Evolutionary conservation across 1,140 invertebrate species (phyloP).

Genomic region (Kradibia gibbosae): DNA sequence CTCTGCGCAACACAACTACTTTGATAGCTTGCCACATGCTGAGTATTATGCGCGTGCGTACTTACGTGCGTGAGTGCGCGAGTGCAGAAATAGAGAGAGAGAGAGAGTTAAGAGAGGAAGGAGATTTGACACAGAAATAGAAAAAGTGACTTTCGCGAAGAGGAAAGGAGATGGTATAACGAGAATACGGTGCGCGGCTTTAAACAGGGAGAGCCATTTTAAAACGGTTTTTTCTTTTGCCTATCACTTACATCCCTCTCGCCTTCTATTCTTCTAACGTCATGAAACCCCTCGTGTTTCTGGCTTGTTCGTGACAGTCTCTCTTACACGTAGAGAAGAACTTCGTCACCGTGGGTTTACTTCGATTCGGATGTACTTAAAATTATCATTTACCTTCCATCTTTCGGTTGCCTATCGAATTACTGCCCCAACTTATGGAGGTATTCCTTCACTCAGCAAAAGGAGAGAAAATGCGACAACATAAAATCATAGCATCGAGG

Average conservation of each 20-base stretch:
- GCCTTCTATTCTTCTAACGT: not conserved
- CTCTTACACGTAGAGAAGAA: no score
- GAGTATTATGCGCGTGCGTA: not conserved
- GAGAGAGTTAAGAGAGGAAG: constrained; percentile 39
- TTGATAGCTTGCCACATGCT: not conserved
- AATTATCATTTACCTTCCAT: not conserved
- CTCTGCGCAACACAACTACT: not conserved
- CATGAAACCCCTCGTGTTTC: no score
- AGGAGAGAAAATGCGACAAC: no score
- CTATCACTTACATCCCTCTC: not conserved
- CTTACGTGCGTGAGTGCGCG: constrained; percentile 8
- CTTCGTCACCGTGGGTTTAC: not conserved
- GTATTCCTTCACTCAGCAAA: no score
- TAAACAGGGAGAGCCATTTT: constrained; percentile 29
- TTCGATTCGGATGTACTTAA: not conserved
- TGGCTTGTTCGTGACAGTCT: not conserved
- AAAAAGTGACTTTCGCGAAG: constrained; percentile 35
- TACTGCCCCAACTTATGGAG: not conserved
- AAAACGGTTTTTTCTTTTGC: constrained; percentile 24
- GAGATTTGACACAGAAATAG: constrained; percentile 33
- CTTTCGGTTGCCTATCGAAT: not conserved
- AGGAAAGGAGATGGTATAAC: constrained; percentile 22
- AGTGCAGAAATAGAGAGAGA: not conserved
- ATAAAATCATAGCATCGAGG: no score
- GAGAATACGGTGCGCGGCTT: not conserved